Evolutionary conservation across 2,113 vertebrate genomes (phyloP), one percentile per base, ranked within the genome.

Genomic region (Loxodonta africana): DNA sequence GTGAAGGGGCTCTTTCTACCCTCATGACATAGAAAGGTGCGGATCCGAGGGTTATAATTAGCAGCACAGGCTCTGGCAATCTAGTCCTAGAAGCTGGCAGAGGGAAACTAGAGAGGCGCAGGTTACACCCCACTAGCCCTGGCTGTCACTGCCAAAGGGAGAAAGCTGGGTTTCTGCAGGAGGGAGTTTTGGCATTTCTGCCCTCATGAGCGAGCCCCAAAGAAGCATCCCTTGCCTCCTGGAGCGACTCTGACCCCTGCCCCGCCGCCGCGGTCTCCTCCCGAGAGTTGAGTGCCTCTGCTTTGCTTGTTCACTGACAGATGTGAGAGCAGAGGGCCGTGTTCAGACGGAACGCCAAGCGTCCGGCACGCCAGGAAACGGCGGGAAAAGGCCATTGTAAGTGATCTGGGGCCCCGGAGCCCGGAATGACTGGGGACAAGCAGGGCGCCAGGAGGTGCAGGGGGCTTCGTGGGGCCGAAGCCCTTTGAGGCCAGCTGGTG

Each of bases 361-460:
- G 94, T 88, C 97, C 98, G 98, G 97, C 99, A 99, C 5, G 98
- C 98, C 95, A 99, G 99, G 98, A 99, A 99, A 98, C 99, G 98
- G 98, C 99, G 98, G 98, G 99, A 99, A 98, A 99, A 99, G 97
- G 99, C 99, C 98, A 99, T 98, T 30, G 99, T 99, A 99, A 99
- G 99, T 99, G 98, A 96, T 8, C 48, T 65, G 81, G 90, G 93
- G 77, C 53, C 93, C 96, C n/a, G 2, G 91, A 67, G 53, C 63
- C 81, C 17, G 0, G 82, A 94, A 91, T 2, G 37, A 88, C 23
- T n/a, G 77, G 88, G 96, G 76, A 37, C 2, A 1, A 37, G 81
- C 60, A 63, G 44, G 48, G n/a, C 15, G 0, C 33, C 73, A 83
- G 57, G 63, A 89, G 71, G 80, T 60, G 8, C 33, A 57, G 2